A percentile compares a stretch with the other conserved stretches of the same genome.
These are phyloP conservation scores for Pseudopodoces humilis DNA, from an alignment of 2,113 vertebrate genomes.

Conservation along the genomic window DNA sequence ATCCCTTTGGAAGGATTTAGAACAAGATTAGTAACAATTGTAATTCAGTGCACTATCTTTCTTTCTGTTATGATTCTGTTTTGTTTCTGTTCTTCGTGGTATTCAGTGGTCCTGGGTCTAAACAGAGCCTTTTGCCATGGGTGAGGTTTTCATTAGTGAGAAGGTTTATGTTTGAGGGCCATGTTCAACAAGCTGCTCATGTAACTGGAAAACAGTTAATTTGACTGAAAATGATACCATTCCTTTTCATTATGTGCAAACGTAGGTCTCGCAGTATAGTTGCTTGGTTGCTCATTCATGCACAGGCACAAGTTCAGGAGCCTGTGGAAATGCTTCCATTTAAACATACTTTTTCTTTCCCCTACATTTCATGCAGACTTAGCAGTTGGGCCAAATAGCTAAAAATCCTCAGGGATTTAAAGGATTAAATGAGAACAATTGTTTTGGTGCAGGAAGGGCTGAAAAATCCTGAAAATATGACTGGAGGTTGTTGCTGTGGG, in stretches of 20 bases:
- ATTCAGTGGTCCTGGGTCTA: not conserved
- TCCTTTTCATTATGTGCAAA: not conserved
- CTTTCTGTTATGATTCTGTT: not conserved
- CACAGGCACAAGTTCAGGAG: not conserved
- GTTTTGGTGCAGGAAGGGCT: not conserved
- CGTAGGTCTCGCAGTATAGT: not conserved
- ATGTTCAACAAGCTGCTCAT: not conserved
- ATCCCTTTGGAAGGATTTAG: not conserved
- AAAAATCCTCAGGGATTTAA: constrained; percentile 32
- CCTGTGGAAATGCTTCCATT: not conserved
- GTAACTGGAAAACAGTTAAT: not conserved
- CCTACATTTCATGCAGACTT: not conserved
- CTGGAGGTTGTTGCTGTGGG: not conserved
- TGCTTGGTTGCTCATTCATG: not conserved
- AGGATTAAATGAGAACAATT: constrained; percentile 6
- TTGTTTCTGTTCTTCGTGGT: fast-evolving
- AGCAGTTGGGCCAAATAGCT: not conserved
- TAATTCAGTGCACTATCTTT: not conserved
- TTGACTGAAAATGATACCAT: not conserved
- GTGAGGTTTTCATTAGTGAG: not conserved
- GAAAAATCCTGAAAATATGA: constrained; percentile 1
- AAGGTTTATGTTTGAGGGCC: not conserved
- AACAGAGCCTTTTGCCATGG: not conserved
- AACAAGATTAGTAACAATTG: not conserved
- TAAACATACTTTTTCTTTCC: not conserved